phyloP scores from a whole-genome alignment of 2,113 vertebrate genomes.

The Tragelaphus scriptus region DNA sequence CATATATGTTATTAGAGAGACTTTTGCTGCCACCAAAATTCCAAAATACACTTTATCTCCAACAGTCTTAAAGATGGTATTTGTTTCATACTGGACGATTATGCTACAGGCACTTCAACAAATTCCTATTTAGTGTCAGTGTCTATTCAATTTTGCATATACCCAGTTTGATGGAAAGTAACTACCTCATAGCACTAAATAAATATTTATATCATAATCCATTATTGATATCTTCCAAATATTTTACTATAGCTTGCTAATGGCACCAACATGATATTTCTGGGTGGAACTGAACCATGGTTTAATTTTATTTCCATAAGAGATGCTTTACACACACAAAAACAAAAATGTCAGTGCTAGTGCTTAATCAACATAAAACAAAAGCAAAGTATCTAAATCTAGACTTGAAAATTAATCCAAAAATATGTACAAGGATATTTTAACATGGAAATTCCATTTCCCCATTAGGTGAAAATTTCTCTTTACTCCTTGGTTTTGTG shows the following conservation, averaged over 20 bases:
- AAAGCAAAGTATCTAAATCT: neutral
- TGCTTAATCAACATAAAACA: neutral
- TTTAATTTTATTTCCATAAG: conserved; percentile 44
- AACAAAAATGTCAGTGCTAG: neutral
- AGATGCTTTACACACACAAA: neutral
- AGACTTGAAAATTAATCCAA: neutral
- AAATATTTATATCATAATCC: conserved; percentile 70
- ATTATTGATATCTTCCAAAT: conserved; percentile 67
- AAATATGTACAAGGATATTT: neutral
- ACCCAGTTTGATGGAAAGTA: conserved; percentile 65
- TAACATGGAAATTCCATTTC: neutral
- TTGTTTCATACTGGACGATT: conserved; percentile 61
- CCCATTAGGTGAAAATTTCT: neutral
- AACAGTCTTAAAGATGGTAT: conserved; percentile 55
- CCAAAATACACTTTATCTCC: neutral
- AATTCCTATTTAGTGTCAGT: conserved; percentile 66
- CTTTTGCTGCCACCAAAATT: neutral
- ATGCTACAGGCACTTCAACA: conserved; percentile 69
- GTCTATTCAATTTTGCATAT: conserved; percentile 74
- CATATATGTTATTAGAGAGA: neutral
- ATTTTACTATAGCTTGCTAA: conserved; percentile 47
- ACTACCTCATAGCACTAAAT: conserved; percentile 52
- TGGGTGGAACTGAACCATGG: conserved; percentile 4
- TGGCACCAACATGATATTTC: conserved; percentile 42
- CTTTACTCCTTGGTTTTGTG: neutral